phyloP scores from a whole-genome alignment of 2,888 invertebrate genomes.

The Hyppa rectilinea region DNA sequence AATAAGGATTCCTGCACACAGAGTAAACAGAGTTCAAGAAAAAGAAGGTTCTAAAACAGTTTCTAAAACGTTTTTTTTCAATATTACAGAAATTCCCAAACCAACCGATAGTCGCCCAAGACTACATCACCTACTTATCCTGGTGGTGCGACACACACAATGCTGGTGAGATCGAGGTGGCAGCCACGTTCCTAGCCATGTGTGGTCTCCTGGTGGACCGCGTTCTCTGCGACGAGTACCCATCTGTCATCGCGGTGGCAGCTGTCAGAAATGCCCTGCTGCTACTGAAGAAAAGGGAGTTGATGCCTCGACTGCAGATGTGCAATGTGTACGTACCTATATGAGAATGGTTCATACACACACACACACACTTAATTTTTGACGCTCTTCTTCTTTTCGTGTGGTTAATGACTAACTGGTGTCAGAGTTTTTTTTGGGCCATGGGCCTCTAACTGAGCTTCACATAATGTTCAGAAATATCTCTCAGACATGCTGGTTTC shows the following conservation, averaged over 20 bases:
- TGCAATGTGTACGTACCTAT: conserved; percentile 79
- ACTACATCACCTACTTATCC: conserved; percentile 80
- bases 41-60: neutral
- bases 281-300: conserved; percentile 71
- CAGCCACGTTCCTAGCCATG: conserved; percentile 82
- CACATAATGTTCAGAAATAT: too few relatives aligned
- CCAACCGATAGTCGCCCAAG: conserved; percentile 81
- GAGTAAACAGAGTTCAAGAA: neutral
- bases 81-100: conserved; percentile 78
- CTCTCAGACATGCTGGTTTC: too few relatives aligned
- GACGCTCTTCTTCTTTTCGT: too few relatives aligned
- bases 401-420: too few relatives aligned
- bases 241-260: conserved; percentile 81
- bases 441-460: too few relatives aligned
- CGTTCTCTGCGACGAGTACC: conserved; percentile 73
- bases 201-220: conserved; percentile 79
- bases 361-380: too few relatives aligned
- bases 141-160: conserved; percentile 77
- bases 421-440: too few relatives aligned
- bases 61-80: neutral
- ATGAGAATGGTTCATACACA: neutral
- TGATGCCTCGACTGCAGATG: conserved; percentile 66
- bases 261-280: conserved; percentile 78
- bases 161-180: conserved; percentile 77
- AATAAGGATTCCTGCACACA: too few relatives aligned